Percentiles rank a stretch among this genome's conserved stretches.
These are phyloP conservation scores for Neogobius melanostomus DNA, from an alignment of 2,113 vertebrate species.

Conservation along the genomic window DNA sequence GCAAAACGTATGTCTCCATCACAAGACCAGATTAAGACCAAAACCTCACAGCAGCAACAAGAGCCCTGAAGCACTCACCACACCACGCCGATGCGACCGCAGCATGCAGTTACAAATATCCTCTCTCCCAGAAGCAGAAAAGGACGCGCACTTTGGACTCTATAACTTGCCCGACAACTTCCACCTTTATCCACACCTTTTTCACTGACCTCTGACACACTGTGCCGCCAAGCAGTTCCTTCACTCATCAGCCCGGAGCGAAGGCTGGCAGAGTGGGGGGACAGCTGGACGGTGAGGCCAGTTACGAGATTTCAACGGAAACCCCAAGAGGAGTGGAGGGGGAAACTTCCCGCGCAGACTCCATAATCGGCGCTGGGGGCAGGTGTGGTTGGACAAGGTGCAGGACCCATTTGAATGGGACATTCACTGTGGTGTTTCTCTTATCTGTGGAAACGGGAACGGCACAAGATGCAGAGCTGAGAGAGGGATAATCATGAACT, in stretches of 20 bases:
- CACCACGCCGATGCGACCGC: no score
- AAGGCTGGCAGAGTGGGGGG: constrained; percentile 79
- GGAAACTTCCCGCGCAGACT: constrained; percentile 85
- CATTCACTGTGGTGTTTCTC: constrained; percentile 83
- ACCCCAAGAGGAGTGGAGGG: constrained; percentile 77
- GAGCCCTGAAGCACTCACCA: no score
- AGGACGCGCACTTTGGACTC: constrained; percentile 69
- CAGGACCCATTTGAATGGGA: constrained; percentile 84
- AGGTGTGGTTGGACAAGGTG: constrained; percentile 83
- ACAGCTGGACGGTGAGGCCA: constrained; percentile 79
- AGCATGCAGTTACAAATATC: no score
- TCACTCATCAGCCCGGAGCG: constrained; percentile 74
- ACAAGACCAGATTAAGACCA: no score
- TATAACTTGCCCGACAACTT: constrained; percentile 37
- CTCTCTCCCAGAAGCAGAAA: no score
- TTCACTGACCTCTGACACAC: constrained; percentile 77
- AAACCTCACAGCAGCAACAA: no score
- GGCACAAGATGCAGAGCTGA: constrained; percentile 82
- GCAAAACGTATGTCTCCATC: no score
- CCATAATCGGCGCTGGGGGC: constrained; percentile 79
- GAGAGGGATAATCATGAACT: no score
- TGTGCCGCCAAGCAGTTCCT: constrained; percentile 82
- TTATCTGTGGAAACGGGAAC: constrained; percentile 88
- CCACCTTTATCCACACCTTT: constrained; percentile 13
- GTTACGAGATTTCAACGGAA: constrained; percentile 73